phyloP scores from a whole-genome alignment of 2,888 invertebrate species.

The Piscicola geometra region DNA sequence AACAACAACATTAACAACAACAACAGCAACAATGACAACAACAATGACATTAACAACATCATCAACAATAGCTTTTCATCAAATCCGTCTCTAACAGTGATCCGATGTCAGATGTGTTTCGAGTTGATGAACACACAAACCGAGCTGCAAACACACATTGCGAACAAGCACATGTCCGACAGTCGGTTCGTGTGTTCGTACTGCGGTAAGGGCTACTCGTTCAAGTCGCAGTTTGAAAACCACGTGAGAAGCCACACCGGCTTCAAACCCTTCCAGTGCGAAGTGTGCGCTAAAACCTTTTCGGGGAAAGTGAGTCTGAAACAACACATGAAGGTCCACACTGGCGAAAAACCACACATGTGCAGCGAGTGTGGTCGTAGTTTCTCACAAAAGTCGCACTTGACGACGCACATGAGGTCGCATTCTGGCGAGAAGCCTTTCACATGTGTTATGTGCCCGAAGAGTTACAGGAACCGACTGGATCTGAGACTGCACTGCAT shows the following conservation, averaged over 20 bases:
- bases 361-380: not conserved
- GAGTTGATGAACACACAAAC: no score
- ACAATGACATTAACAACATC: no score
- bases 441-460: not conserved
- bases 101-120: no score
- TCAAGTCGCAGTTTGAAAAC: not conserved
- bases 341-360: not conserved
- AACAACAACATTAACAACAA: no score
- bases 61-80: no score
- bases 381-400: not conserved
- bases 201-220: slow-evolving; percentile 1
- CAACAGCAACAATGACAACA: no score
- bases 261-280: not conserved
- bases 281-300: not conserved
- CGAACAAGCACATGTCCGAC: not conserved
- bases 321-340: slow-evolving; percentile 1
- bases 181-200: not conserved
- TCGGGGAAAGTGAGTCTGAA: not conserved
- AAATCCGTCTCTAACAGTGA: no score
- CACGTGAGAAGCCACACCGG: not conserved
- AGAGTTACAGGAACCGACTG: not conserved
- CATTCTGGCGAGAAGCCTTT: slow-evolving; percentile 3
- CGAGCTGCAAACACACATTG: no score
- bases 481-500: not conserved
- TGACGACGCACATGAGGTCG: not conserved